Percentiles rank a stretch among this genome's conserved stretches.
Conservation (phyloP, 2,888 invertebrate genomes). For the Tanypteryx hageni region DNA sequence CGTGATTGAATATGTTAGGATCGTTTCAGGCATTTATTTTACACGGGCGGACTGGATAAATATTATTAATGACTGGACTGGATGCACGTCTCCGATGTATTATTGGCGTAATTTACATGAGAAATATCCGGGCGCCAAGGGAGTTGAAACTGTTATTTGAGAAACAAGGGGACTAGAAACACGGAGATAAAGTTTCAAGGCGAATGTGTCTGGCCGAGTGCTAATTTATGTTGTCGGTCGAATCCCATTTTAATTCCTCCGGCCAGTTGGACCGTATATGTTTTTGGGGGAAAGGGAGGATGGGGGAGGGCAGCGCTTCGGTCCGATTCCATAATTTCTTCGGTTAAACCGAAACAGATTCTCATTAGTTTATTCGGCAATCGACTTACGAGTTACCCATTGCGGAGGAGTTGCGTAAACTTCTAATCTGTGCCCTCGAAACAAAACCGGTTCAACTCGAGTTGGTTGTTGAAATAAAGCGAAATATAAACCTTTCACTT, state of each 20-base stretch:
- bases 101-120: background rate
- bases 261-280: background rate
- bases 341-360: background rate
- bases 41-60: background rate
- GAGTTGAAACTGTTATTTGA: background rate
- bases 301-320: no score
- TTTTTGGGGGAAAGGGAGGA: background rate
- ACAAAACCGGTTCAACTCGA: no score
- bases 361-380: background rate
- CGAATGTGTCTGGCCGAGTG: background rate
- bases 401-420: no score
- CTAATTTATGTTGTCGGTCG: slow-evolving; percentile 4
- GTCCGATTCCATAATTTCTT: background rate
- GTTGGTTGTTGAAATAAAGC: no score
- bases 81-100: background rate
- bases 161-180: background rate
- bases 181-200: background rate
- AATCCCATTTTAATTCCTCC: background rate
- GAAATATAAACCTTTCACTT: no score
- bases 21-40: background rate
- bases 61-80: slow-evolving; percentile 9
- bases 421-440: no score
- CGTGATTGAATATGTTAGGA: background rate
- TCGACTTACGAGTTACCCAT: background rate
- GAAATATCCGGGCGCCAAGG: background rate